Evolutionary conservation across 2,888 invertebrate species (phyloP).

Genomic region (Orchestes rusci): DNA sequence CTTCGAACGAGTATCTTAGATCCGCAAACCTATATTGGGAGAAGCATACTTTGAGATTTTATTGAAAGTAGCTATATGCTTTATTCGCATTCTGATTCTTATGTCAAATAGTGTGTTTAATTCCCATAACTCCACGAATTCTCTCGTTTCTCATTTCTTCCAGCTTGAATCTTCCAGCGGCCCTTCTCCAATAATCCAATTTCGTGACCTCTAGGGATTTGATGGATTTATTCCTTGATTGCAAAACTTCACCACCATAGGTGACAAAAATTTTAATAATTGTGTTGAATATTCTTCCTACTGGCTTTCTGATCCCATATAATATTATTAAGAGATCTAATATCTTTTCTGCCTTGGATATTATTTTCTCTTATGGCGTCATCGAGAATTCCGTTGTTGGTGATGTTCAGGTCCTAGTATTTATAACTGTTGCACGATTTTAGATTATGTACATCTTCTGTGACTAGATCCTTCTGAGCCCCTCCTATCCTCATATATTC

Average conservation of each 20-base stretch:
- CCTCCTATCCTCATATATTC: slow-evolving; percentile 5
- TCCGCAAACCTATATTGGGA: too few species aligned
- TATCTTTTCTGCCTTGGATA: slow-evolving; percentile 5
- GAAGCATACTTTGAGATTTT: too few species aligned
- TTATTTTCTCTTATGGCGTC: slow-evolving; percentile 9
- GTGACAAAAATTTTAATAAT: slow-evolving; percentile 3
- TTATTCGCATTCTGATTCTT: too few species aligned
- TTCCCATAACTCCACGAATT: not conserved
- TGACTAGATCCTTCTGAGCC: too few species aligned
- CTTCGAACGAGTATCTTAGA: too few species aligned
- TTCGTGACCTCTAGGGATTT: not conserved
- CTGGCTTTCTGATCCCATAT: not conserved
- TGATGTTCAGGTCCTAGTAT: slow-evolving; percentile 5
- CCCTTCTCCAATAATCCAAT: not conserved
- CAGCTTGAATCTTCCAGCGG: not conserved
- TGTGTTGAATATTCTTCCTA: slow-evolving; percentile 2
- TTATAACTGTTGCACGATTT: slow-evolving; percentile 1
- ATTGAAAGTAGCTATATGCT: too few species aligned
- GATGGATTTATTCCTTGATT: not conserved
- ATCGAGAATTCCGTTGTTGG: slow-evolving; percentile 7
- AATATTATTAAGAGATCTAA: slow-evolving; percentile 1
- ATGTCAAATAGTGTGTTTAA: not conserved
- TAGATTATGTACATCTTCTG: not conserved
- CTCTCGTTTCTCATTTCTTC: not conserved
- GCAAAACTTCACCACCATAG: slow-evolving; percentile 2